These are phyloP conservation scores for Suricata suricatta DNA, from an alignment of 2,113 vertebrate genomes.

Conservation along the genomic window DNA sequence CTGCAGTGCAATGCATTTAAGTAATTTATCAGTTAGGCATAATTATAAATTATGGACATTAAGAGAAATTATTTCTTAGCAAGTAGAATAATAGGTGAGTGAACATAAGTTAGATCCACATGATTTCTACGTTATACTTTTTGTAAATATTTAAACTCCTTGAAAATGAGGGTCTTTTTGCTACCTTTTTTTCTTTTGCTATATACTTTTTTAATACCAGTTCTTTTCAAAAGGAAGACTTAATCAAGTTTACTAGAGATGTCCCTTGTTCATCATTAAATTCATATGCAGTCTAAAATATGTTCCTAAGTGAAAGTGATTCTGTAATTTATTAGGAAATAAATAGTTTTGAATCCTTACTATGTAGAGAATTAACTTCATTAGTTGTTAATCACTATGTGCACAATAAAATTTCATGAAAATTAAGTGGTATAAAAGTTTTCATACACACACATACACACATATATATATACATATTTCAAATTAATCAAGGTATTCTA, in stretches of 20 bases:
- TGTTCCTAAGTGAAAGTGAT: not conserved
- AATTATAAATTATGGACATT: not conserved
- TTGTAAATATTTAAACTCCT: not conserved
- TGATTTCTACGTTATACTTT: not conserved
- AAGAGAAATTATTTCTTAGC: not conserved
- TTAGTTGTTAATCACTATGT: not conserved
- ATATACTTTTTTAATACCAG: not conserved
- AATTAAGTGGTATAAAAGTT: not conserved
- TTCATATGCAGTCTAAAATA: not conserved
- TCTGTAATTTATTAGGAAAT: not conserved
- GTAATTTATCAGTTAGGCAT: not conserved
- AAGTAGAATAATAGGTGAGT: not conserved
- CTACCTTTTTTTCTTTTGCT: not conserved
- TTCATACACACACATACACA: not conserved
- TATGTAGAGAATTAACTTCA: not conserved
- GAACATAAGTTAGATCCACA: not conserved
- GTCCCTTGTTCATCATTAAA: not conserved
- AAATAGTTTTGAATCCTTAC: not conserved
- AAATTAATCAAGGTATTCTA: not conserved
- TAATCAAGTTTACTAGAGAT: not conserved
- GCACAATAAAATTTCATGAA: not conserved
- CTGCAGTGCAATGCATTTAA: fast-evolving
- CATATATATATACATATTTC: not conserved
- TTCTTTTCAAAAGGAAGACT: not conserved
- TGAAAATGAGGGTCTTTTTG: not conserved